Conservation (phyloP, 30 jellyfish, hydroid and myxozoan species). For the Clytia hemisphaerica region DNA sequence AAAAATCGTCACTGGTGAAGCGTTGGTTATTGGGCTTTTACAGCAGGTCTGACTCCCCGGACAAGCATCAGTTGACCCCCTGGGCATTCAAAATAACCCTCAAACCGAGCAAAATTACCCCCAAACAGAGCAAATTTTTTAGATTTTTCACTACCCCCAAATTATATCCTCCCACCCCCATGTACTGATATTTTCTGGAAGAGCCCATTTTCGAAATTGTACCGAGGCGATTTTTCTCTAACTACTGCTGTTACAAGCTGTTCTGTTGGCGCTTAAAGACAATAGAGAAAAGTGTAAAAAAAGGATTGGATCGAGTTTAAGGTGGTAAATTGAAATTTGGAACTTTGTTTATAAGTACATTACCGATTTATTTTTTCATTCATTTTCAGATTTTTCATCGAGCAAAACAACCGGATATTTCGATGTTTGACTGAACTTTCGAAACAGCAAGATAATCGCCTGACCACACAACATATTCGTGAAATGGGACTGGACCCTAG, state of each 20-base stretch:
- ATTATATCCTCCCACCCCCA: too few relatives aligned
- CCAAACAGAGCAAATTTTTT: too few relatives aligned
- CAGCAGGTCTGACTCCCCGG: too few relatives aligned
- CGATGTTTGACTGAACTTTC: constrained; percentile 70
- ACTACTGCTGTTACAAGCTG: neutral
- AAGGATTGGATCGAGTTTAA: neutral
- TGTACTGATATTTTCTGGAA: too few relatives aligned
- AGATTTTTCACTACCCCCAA: too few relatives aligned
- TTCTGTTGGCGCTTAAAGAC: neutral
- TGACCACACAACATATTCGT: constrained; percentile 57
- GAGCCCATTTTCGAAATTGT: too few relatives aligned
- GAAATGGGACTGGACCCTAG: constrained; percentile 97
- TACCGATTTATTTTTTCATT: neutral
- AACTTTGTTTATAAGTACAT: neutral
- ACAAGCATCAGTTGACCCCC: too few relatives aligned
- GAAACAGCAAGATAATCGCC: constrained; percentile 56
- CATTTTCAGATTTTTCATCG: constrained; percentile 81
- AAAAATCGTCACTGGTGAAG: too few relatives aligned
- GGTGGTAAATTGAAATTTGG: neutral
- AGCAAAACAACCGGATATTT: constrained; percentile 73
- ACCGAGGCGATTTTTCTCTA: too few relatives aligned
- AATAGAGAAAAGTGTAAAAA: neutral
- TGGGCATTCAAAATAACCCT: too few relatives aligned
- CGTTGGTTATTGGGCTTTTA: too few relatives aligned
- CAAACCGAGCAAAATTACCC: too few relatives aligned